Conservation (phyloP, 2,888 invertebrate genomes). For the Zele albiditarsus region DNA sequence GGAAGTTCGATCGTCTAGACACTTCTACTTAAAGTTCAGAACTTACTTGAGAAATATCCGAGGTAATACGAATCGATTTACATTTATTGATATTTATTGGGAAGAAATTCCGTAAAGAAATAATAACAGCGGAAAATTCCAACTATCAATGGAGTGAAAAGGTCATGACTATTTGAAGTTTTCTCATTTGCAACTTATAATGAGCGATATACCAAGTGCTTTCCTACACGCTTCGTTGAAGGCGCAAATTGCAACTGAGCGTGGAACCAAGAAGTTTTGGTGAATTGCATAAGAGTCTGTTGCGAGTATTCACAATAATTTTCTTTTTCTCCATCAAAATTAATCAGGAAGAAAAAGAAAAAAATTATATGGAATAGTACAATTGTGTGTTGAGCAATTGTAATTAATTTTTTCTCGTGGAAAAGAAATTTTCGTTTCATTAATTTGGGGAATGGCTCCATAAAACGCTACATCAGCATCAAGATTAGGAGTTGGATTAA, state of each 20-base stretch:
- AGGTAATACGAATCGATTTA: too few relatives aligned
- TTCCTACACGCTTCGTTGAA: not conserved
- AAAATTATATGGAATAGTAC: too few relatives aligned
- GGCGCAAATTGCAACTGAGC: not conserved
- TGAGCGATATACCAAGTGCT: not conserved
- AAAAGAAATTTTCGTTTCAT: not conserved
- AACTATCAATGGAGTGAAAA: not conserved
- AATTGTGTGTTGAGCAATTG: too few relatives aligned
- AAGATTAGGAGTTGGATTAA: not conserved
- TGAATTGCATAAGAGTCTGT: not conserved
- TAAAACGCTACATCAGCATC: not conserved
- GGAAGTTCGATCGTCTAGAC: too few relatives aligned
- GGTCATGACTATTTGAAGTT: not conserved
- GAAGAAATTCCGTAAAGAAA: not conserved
- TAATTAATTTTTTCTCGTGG: too few relatives aligned
- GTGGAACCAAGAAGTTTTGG: not conserved
- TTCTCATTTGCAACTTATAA: not conserved
- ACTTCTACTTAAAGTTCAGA: too few relatives aligned
- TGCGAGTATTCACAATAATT: not conserved
- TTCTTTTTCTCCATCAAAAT: too few relatives aligned
- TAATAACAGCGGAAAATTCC: not conserved
- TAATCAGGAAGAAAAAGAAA: too few relatives aligned
- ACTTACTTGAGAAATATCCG: too few relatives aligned
- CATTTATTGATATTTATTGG: too few relatives aligned
- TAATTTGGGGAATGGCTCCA: not conserved